These are phyloP conservation scores for Tipula lateralis DNA, from an alignment of 2,888 invertebrate genomes.

Conservation along the genomic window DNA sequence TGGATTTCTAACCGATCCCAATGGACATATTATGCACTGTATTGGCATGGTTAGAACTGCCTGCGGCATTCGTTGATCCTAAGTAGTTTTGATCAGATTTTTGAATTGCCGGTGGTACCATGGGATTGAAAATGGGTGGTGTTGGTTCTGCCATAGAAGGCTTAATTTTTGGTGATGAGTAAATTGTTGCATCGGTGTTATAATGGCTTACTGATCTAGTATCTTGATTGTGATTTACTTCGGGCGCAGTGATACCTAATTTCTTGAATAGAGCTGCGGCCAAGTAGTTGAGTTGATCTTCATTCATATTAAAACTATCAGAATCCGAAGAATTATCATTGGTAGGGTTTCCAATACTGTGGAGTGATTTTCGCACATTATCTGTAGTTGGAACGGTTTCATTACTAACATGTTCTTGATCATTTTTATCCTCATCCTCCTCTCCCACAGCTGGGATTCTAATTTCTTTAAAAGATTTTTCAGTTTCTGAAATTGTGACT, in stretches of 20 bases:
- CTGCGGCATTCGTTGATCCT: no score
- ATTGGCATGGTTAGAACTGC: no score
- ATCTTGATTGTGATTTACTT: not conserved
- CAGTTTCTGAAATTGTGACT: not conserved
- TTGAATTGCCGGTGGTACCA: not conserved
- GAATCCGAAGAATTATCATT: no score
- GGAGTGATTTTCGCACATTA: not conserved
- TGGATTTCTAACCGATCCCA: no score
- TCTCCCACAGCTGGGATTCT: not conserved
- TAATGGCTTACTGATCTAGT: no score
- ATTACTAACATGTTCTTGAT: no score
- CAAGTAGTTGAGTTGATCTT: not conserved
- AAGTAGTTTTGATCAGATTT: no score
- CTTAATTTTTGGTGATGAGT: not conserved
- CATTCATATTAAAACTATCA: no score
- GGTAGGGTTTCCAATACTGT: not conserved
- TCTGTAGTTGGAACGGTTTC: no score
- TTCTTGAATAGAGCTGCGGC: not conserved
- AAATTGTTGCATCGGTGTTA: not conserved
- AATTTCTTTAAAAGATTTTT: not conserved
- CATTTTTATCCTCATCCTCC: not conserved
- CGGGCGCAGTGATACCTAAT: not conserved
- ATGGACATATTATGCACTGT: no score
- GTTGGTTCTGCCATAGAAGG: not conserved
- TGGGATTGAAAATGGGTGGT: not conserved